Conservation (phyloP, 2,888 invertebrate genomes). For the Lamellibrachia columna region DNA sequence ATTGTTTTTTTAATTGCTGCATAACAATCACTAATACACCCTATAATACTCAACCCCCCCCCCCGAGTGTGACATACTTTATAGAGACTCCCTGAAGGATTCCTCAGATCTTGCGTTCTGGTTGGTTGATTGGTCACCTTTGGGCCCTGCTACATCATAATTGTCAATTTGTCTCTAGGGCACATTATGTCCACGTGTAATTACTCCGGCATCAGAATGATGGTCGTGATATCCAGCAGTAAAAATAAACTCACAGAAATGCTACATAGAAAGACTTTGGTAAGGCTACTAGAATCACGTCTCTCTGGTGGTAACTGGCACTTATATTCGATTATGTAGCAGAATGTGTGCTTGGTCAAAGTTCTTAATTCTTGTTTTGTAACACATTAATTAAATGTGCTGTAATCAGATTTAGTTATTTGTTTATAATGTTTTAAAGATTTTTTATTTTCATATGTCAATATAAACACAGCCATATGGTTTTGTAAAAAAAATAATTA, state of each 20-base stretch:
- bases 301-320: not conserved
- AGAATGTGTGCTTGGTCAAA: not conserved
- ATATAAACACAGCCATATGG: too few species aligned
- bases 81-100: not conserved
- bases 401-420: too few species aligned
- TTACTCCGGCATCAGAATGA: not conserved
- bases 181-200: not conserved
- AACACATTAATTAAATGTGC: too few species aligned
- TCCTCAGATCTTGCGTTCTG: not conserved
- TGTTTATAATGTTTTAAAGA: too few species aligned
- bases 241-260: conserved; percentile 4
- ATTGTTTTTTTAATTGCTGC: too few species aligned
- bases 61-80: not conserved
- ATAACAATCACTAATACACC: not conserved
- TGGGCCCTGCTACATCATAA: not conserved
- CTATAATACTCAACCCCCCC: not conserved
- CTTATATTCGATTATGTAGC: not conserved
- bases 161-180: not conserved
- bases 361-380: not conserved
- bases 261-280: not conserved
- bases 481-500: too few species aligned
- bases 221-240: not conserved
- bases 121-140: not conserved
- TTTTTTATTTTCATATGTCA: too few species aligned
- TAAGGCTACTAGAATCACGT: not conserved